Conservation (phyloP, 2,797 vertebrate species). For the Menidia menidia region DNA sequence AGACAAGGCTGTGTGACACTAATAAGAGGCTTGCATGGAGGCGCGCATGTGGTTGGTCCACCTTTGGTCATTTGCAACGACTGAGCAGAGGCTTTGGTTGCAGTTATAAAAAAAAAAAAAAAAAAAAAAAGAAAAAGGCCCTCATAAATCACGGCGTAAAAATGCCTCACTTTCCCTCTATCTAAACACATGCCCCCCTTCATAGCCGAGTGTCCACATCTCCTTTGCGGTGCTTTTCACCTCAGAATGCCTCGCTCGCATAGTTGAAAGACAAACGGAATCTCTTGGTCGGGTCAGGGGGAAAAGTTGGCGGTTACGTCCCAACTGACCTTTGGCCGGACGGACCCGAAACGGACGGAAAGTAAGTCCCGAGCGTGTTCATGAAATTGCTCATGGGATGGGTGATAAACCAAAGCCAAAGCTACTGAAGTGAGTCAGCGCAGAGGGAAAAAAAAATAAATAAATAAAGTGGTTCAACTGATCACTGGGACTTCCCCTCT, state of each 20-base stretch:
- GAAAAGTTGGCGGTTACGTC: neutral
- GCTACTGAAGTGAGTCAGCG: conserved; percentile 14
- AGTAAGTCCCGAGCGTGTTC: neutral
- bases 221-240: conserved; percentile 51
- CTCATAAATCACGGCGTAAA: conserved; percentile 67
- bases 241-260: conserved; percentile 22
- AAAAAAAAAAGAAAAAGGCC: conserved; percentile 72
- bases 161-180: conserved; percentile 40
- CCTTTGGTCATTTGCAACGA: conserved; percentile 50
- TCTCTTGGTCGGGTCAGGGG: neutral
- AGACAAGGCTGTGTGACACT: conserved; percentile 55
- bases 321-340: neutral
- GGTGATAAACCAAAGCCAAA: conserved; percentile 8
- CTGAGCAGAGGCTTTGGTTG: conserved; percentile 51
- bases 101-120: conserved; percentile 38
- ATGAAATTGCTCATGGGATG: neutral
- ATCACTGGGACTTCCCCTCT: conserved; percentile 35
- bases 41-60: conserved; percentile 7
- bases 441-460: conserved; percentile 57
- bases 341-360: neutral
- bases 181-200: conserved; percentile 7
- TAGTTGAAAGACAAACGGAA: neutral
- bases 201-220: conserved; percentile 25
- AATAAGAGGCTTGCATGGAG: conserved; percentile 20
- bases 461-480: conserved; percentile 25